Evolutionary conservation across 2,797 vertebrate species (phyloP), one percentile per base, ranked within the genome.

Genomic region (Lagorchestes hirsutus): DNA sequence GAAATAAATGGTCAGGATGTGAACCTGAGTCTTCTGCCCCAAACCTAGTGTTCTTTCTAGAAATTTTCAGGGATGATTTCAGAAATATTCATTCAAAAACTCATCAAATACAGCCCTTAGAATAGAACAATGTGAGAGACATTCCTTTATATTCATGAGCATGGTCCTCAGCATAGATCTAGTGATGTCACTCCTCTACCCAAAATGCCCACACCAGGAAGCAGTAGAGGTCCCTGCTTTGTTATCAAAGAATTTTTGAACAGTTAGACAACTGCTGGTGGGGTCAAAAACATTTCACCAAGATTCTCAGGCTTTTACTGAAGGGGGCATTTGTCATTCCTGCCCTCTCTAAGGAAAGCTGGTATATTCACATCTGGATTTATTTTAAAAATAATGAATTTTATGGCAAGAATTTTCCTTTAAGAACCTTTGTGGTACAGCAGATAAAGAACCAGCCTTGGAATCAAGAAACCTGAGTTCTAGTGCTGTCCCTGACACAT

Each of bases 311-410:
- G 40, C 22, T 46, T 82, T 82, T 87, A 87, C 74, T 87, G 22
- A 50, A 11, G 10, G 40, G 91, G 8, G 16, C 91, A 55, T 34
- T 91, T 93, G 90, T 93, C 56, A 93, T 95, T 93, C 40, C 91
- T 58, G 24, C 18, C 58, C 18, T 95, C 8, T 94, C 46, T 91
- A 54, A 95, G 34, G 94, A 59, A 94, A 93, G 5, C 91, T 5
- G 57, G 52, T 82, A 82, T 4, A 22, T 96, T 40, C 59, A 93
- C 93, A 93, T 24, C 54, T 56, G 90, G 28, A 46, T 96, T 96
- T 82, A 46, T 82, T 96, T 97, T 4, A 55, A 55, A 95, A 95
- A 95, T 46, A 57, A 50, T 27, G 22, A 87, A 87, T 87, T 87
- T 87, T 87, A 87, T 87, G 74, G 40, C 0, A 3, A 87, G 74